phyloP scores from a whole-genome alignment of 2,888 invertebrate species.

The Xylota sylvarum region DNA sequence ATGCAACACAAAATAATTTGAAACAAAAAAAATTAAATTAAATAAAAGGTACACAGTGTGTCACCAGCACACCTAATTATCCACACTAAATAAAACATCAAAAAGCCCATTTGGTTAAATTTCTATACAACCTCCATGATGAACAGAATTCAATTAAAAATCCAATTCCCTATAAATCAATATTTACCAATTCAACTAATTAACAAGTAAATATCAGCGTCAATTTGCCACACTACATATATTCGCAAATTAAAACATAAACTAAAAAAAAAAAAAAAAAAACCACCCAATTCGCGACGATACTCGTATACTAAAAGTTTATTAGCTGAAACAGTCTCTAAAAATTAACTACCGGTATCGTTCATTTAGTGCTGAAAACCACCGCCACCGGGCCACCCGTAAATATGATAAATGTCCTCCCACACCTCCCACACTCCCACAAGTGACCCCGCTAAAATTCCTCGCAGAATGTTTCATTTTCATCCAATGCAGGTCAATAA shows the following conservation, averaged over 20 bases:
- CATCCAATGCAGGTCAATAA: slow-evolving; percentile 34
- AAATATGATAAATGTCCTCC: slow-evolving; percentile 34
- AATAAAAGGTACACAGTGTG: background rate
- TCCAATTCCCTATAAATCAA: slow-evolving; percentile 19
- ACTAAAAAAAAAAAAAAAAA: background rate
- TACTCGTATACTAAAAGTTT: background rate
- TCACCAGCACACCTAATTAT: slow-evolving; percentile 2
- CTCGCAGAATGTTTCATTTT: background rate
- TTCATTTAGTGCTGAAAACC: slow-evolving; percentile 5
- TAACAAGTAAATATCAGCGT: slow-evolving; percentile 18
- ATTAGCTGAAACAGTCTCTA: background rate
- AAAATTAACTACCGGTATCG: slow-evolving; percentile 18
- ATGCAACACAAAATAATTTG: too few species aligned
- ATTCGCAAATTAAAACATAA: background rate
- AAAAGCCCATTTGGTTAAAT: background rate
- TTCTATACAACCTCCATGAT: background rate
- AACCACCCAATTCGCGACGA: too few species aligned
- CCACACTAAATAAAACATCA: background rate
- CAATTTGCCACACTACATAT: background rate
- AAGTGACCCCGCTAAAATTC: background rate
- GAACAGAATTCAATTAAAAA: slow-evolving; percentile 25
- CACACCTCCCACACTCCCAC: background rate
- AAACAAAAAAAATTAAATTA: too few species aligned
- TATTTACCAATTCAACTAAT: slow-evolving; percentile 24
- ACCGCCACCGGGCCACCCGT: background rate